These are phyloP conservation scores for Schizaphis graminum DNA, from an alignment of 2,888 invertebrate species.

Conservation along the genomic window DNA sequence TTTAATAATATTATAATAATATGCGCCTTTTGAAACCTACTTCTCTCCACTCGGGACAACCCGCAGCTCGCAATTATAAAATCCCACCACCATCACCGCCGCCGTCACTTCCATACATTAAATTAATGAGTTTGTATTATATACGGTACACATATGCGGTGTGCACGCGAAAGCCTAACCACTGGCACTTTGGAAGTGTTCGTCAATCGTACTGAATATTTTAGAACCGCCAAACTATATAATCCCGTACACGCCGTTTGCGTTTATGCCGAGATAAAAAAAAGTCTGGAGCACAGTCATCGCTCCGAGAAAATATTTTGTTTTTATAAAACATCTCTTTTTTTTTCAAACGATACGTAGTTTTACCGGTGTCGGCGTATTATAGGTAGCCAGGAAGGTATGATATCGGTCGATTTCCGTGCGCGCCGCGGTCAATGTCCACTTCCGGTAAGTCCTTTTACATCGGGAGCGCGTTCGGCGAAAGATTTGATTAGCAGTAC, in stretches of 20 bases:
- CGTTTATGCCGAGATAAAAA: neutral
- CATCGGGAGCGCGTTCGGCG: neutral
- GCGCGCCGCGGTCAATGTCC: neutral
- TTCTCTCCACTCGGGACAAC: neutral
- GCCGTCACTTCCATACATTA: neutral
- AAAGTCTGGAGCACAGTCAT: neutral
- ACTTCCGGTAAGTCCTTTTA: neutral
- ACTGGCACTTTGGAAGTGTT: neutral
- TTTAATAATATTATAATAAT: neutral
- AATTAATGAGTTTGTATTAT: neutral
- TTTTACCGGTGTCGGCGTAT: neutral
- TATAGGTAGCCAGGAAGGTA: neutral
- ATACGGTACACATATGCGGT: neutral
- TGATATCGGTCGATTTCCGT: neutral
- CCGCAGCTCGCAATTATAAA: neutral
- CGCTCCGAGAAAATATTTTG: no score
- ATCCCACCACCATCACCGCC: neutral
- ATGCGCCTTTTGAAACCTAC: neutral
- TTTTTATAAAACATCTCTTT: neutral
- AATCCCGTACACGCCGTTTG: neutral
- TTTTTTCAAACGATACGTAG: neutral
- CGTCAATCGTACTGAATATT: neutral
- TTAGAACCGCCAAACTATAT: neutral
- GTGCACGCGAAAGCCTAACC: neutral
- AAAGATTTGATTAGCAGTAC: neutral